These are phyloP conservation scores for Asteroscopus sphinx DNA, from an alignment of 2,888 invertebrate species.

Conservation along the genomic window DNA sequence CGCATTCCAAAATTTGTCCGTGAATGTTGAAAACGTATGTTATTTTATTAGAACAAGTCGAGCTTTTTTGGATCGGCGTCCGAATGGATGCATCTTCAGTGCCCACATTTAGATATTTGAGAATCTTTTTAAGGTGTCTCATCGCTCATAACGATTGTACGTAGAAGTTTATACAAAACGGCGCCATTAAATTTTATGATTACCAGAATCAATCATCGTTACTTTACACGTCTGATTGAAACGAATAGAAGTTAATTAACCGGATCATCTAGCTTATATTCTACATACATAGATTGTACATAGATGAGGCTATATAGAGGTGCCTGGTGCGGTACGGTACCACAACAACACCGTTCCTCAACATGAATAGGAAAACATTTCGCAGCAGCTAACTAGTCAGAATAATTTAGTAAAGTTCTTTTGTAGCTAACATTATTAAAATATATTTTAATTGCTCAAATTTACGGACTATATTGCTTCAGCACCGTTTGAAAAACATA, in stretches of 20 bases:
- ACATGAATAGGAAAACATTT: constrained; percentile 50
- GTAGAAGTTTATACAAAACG: constrained; percentile 3
- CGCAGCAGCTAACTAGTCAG: constrained; percentile 29
- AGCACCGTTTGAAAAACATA: constrained; percentile 15
- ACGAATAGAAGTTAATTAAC: constrained; percentile 45
- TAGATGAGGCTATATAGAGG: constrained; percentile 46
- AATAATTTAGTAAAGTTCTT: constrained; percentile 29
- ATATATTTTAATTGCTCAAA: constrained; percentile 7
- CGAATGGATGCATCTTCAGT: no score
- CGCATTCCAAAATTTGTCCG: no score
- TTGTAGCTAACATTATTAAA: constrained; percentile 14
- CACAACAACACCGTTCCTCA: constrained; percentile 37
- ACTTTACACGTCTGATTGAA: constrained; percentile 44
- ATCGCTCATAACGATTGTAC: not conserved
- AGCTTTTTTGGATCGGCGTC: no score
- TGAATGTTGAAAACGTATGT: no score
- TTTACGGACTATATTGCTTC: constrained; percentile 27
- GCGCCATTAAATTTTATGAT: constrained; percentile 25
- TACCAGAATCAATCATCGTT: constrained; percentile 32
- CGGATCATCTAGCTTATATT: constrained; percentile 30
- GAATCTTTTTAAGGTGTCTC: not conserved
- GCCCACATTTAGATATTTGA: no score
- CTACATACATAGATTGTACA: constrained; percentile 20
- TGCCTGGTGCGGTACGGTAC: constrained; percentile 63
- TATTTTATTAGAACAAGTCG: no score